phyloP scores from a whole-genome alignment of 2,113 vertebrate genomes.

The Coptodon bakossiorum region DNA sequence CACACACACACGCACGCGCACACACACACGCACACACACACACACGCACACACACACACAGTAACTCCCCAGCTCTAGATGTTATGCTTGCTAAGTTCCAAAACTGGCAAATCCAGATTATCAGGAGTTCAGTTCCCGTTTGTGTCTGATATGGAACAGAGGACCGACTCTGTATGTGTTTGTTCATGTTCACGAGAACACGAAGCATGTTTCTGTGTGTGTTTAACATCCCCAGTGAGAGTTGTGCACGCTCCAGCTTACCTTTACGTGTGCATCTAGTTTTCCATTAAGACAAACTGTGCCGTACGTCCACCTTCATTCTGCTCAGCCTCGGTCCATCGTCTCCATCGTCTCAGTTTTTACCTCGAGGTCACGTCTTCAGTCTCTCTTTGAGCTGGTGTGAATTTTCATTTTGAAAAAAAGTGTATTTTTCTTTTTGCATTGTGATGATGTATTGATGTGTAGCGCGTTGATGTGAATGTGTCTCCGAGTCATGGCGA shows the following conservation, averaged over 20 bases:
- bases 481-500: constrained; percentile 44
- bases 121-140: constrained; percentile 25
- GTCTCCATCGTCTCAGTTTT: not conserved
- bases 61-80: constrained; percentile 24
- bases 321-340: not conserved
- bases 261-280: not conserved
- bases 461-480: not conserved
- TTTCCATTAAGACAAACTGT: not conserved
- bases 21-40: not conserved
- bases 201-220: not conserved
- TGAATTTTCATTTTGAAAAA: constrained; percentile 28
- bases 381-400: constrained; percentile 7
- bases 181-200: not conserved
- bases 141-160: constrained; percentile 22
- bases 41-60: not conserved
- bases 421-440: constrained; percentile 9
- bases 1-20: not conserved
- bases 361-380: constrained; percentile 1
- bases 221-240: not conserved
- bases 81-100: constrained; percentile 34
- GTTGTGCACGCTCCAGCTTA: not conserved
- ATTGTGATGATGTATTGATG: constrained; percentile 48
- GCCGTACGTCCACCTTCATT: not conserved
- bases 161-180: not conserved
- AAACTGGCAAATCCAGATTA: constrained; percentile 61